Evolutionary conservation across 2,797 vertebrate genomes (phyloP).

Genomic region (Pantherophis alleghaniensis): DNA sequence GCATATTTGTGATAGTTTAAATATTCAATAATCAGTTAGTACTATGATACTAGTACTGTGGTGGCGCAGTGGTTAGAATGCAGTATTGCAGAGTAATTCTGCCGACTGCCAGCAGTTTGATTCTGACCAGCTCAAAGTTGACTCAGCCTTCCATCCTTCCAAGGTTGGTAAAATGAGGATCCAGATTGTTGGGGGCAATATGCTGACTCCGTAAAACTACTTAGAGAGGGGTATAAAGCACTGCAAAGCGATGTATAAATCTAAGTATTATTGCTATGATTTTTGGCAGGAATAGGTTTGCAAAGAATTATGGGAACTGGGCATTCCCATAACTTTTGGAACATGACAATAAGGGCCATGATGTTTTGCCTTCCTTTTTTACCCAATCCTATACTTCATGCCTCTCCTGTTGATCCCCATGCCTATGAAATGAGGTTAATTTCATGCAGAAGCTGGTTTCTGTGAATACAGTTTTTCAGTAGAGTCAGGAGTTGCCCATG

Average conservation of each 20-base stretch:
- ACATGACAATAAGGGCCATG: not conserved
- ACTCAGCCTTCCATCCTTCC: no score
- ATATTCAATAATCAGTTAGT: not conserved
- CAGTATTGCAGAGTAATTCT: no score
- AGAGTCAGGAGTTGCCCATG: not conserved
- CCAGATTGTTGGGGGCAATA: no score
- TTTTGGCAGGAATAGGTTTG: not conserved
- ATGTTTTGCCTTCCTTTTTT: not conserved
- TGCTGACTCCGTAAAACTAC: no score
- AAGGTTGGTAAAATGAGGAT: no score
- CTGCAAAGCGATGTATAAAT: no score
- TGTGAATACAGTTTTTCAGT: not conserved
- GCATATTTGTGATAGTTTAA: not conserved
- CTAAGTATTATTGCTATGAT: not conserved
- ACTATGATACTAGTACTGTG: not conserved
- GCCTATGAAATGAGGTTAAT: not conserved
- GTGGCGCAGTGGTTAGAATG: no score
- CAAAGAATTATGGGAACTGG: not conserved
- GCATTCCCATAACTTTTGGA: not conserved
- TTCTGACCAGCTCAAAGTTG: no score
- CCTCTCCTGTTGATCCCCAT: not conserved
- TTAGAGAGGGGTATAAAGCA: no score
- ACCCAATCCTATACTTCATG: not conserved
- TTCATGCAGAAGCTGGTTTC: not conserved
- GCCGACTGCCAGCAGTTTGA: no score